These are phyloP conservation scores for Hemicordylus capensis DNA, from an alignment of 2,113 vertebrate genomes.

Conservation along the genomic window DNA sequence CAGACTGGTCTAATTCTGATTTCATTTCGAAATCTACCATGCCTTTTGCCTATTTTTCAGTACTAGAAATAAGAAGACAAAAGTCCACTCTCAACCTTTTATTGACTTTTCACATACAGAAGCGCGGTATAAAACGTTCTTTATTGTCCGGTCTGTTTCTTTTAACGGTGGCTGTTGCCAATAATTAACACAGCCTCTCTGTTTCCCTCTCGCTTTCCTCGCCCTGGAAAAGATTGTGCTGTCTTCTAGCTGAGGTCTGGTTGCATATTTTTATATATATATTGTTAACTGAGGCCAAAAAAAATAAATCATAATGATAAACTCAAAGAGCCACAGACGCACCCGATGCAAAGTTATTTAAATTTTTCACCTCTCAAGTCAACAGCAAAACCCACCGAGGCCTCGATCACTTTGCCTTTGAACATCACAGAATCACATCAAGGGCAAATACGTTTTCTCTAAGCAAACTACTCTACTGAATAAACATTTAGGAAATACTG, in stretches of 20 bases:
- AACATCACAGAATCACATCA: conserved; percentile 37
- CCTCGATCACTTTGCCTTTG: background rate
- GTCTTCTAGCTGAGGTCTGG: background rate
- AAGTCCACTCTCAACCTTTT: conserved; percentile 51
- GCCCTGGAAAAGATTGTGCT: conserved; percentile 2
- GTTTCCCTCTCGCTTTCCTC: background rate
- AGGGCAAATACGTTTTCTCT: conserved; percentile 41
- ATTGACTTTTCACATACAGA: conserved; percentile 65
- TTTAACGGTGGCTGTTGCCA: background rate
- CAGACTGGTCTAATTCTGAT: background rate
- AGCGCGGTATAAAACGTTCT: conserved; percentile 49
- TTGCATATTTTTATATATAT: background rate
- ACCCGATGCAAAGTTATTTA: background rate
- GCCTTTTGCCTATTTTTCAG: background rate
- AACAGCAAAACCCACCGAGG: background rate
- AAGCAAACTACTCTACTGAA: conserved; percentile 40
- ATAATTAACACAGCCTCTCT: background rate
- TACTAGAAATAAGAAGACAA: conserved; percentile 7
- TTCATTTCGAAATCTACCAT: background rate
- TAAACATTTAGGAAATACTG: conserved; percentile 17
- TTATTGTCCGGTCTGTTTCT: background rate
- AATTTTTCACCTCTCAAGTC: background rate
- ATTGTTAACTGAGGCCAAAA: background rate
- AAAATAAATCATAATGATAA: background rate
- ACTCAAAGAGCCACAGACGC: background rate